Conservation (phyloP, 2,113 vertebrate genomes). For the Himantopus leucocephalus region DNA sequence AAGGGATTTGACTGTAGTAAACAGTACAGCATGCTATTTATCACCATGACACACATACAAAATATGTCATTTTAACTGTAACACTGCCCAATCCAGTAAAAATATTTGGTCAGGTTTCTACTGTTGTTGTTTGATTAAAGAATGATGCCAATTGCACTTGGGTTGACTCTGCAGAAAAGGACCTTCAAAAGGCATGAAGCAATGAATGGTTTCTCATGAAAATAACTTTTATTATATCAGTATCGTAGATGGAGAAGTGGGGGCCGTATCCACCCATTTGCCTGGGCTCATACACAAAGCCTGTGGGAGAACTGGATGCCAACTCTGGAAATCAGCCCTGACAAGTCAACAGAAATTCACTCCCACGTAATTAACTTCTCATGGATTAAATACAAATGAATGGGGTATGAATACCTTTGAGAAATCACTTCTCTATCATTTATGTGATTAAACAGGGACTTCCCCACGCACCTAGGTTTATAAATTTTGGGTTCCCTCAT, state of each 20-base stretch:
- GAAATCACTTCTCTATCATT: slow-evolving; percentile 2
- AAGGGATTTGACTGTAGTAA: not conserved
- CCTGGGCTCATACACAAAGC: not conserved
- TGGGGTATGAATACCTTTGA: not conserved
- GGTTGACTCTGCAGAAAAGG: not conserved
- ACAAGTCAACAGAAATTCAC: slow-evolving; percentile 42
- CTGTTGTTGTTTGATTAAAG: not conserved
- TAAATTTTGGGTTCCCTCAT: not conserved
- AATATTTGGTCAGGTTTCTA: slow-evolving; percentile 14
- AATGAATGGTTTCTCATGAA: not conserved
- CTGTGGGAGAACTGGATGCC: not conserved
- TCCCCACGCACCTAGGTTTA: not conserved
- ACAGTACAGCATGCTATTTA: not conserved
- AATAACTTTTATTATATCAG: not conserved
- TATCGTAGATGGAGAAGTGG: not conserved
- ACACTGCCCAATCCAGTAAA: not conserved
- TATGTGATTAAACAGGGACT: slow-evolving; percentile 1
- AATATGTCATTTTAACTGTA: not conserved
- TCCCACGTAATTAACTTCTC: slow-evolving; percentile 27
- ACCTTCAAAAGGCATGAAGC: not conserved
- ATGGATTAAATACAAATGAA: slow-evolving; percentile 48
- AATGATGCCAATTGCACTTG: not conserved
- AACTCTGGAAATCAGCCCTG: slow-evolving; percentile 13
- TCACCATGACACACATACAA: not conserved
- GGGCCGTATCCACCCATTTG: not conserved